Percentiles rank a stretch among this genome's conserved stretches.
Conservation (phyloP, 1,140 invertebrate species). For the Cheumatopsyche charites region DNA sequence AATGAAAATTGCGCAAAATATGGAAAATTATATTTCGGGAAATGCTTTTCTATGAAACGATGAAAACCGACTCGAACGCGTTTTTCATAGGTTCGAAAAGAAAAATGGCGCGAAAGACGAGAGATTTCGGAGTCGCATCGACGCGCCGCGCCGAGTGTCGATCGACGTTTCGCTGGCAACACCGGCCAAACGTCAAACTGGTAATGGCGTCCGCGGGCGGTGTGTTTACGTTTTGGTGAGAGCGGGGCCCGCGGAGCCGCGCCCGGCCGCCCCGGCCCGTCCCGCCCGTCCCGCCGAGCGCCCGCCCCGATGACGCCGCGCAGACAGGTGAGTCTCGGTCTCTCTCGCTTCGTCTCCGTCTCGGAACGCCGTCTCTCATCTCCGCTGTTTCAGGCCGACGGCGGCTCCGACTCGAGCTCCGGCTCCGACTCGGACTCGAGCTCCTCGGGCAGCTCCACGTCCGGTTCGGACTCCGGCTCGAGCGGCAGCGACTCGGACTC, state of each 20-base stretch:
- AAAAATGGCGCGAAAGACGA: no score
- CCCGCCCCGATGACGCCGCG: constrained; percentile 18
- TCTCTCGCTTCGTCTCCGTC: neutral
- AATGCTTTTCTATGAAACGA: no score
- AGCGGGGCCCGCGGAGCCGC: neutral
- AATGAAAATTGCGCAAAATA: no score
- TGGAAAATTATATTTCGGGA: no score
- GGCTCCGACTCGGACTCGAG: constrained; percentile 71
- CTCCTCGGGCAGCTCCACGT: constrained; percentile 70
- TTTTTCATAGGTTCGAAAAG: no score
- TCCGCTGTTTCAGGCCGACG: constrained; percentile 62
- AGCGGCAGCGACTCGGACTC: constrained; percentile 68
- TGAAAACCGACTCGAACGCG: no score
- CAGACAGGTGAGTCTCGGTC: constrained; percentile 1
- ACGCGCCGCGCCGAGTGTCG: neutral
- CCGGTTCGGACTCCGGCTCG: constrained; percentile 73
- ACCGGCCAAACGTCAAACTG: constrained; percentile 47
- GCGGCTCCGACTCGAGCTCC: constrained; percentile 68
- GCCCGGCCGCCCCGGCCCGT: neutral
- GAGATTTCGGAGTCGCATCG: neutral
- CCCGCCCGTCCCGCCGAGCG: neutral
- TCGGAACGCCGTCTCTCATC: constrained; percentile 45
- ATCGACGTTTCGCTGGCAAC: constrained; percentile 41
- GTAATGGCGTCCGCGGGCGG: constrained; percentile 48
- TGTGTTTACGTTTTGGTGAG: constrained; percentile 44